A percentile compares a stretch with the other conserved stretches of the same genome.
Evolutionary conservation across 2,888 invertebrate genomes (phyloP).

Genomic region (Phlogophora meticulosa): DNA sequence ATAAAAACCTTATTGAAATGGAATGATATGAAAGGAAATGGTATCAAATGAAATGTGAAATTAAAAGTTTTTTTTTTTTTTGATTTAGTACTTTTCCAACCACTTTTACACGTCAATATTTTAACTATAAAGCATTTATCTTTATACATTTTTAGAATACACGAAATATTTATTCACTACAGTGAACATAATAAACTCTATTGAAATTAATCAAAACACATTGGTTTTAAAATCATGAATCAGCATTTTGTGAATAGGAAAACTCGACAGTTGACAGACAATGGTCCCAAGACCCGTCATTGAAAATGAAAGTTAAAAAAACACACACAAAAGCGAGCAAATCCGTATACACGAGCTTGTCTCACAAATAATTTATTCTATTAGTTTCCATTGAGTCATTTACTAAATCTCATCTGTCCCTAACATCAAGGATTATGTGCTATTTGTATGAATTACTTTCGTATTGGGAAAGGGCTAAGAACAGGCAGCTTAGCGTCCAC

Average conservation of each 20-base stretch:
- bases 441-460: slow-evolving; percentile 41
- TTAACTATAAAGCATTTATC: too few species aligned
- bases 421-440: slow-evolving; percentile 11
- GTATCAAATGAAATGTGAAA: too few species aligned
- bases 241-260: slow-evolving; percentile 3
- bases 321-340: neutral
- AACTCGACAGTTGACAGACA: slow-evolving; percentile 7
- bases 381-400: slow-evolving; percentile 13
- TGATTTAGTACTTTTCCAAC: too few species aligned
- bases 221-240: neutral
- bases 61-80: too few species aligned
- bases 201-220: neutral
- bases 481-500: slow-evolving; percentile 27
- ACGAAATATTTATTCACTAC: neutral
- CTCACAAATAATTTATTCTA: slow-evolving; percentile 1
- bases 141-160: too few species aligned
- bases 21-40: too few species aligned
- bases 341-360: neutral
- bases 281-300: neutral
- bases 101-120: too few species aligned
- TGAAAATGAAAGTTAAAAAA: slow-evolving; percentile 10
- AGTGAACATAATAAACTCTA: neutral
- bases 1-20: slow-evolving; percentile 39
- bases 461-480: slow-evolving; percentile 30
- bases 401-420: neutral